phyloP scores from a whole-genome alignment of 2,113 vertebrate genomes.

The Oryzias curvinotus region DNA sequence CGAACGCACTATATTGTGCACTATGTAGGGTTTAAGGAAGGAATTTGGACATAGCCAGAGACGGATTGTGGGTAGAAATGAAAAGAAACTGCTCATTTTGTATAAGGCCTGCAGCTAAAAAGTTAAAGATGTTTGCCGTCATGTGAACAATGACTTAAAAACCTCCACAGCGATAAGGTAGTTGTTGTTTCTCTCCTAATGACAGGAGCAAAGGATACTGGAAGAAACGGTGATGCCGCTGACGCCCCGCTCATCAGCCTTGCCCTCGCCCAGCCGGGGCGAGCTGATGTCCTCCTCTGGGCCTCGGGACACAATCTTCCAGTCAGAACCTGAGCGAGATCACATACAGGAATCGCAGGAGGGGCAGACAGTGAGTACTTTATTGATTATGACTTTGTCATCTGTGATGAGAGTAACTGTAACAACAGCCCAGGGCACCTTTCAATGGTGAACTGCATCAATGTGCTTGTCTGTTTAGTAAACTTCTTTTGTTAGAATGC shows the following conservation, averaged over 20 bases:
- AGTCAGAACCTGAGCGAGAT: conserved; percentile 74
- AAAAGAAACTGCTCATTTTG: too few species aligned
- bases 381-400: not conserved
- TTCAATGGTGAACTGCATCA: not conserved
- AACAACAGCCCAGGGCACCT: not conserved
- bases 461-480: not conserved
- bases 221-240: conserved; percentile 91
- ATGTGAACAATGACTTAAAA: too few species aligned
- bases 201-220: conserved; percentile 91
- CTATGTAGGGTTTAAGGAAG: too few species aligned
- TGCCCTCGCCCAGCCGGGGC: conserved; percentile 77
- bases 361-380: conserved; percentile 67
- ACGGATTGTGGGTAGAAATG: too few species aligned
- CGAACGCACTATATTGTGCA: too few species aligned
- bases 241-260: conserved; percentile 67
- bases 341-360: conserved; percentile 70
- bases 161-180: too few species aligned
- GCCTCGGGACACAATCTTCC: conserved; percentile 61
- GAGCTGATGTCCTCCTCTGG: conserved; percentile 64
- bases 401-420: too few species aligned
- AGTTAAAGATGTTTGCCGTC: too few species aligned
- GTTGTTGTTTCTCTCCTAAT: not conserved
- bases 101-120: too few species aligned
- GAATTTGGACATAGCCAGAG: too few species aligned
- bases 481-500: too few species aligned